Evolutionary conservation across 2,888 invertebrate genomes (phyloP).

Genomic region (Heliothis peltigera): DNA sequence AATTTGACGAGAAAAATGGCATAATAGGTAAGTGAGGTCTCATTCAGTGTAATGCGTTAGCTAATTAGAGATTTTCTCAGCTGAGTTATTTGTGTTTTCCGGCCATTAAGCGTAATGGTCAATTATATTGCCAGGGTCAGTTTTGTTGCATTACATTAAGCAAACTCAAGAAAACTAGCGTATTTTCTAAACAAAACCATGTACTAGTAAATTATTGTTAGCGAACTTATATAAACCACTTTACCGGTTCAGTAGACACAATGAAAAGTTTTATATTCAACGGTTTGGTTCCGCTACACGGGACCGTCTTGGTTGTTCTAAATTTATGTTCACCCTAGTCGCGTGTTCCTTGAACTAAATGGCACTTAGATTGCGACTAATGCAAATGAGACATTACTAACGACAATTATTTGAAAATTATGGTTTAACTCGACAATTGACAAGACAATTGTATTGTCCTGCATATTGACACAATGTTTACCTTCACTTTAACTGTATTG

Average conservation of each 20-base stretch:
- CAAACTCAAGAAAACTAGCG: constrained; percentile 9
- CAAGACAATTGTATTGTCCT: neutral
- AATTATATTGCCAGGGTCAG: constrained; percentile 3
- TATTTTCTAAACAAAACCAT: constrained; percentile 2
- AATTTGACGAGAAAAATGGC: constrained; percentile 12
- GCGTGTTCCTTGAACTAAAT: constrained; percentile 42
- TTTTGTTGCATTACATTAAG: constrained; percentile 7
- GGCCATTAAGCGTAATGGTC: constrained; percentile 14
- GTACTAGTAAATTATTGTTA: constrained; percentile 12
- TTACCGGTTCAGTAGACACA: constrained; percentile 44
- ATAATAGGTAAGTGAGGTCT: constrained; percentile 14
- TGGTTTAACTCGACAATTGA: constrained; percentile 11
- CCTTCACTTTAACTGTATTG: neutral
- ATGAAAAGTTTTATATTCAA: constrained; percentile 38
- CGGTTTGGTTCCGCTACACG: constrained; percentile 27
- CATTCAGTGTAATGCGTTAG: constrained; percentile 14
- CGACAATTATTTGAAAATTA: constrained; percentile 27
- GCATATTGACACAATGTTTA: neutral
- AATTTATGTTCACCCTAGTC: constrained; percentile 19
- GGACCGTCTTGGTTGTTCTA: constrained; percentile 18
- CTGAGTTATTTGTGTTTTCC: constrained; percentile 28
- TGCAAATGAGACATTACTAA: constrained; percentile 39
- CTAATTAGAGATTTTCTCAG: constrained; percentile 12
- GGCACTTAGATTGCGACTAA: constrained; percentile 27
- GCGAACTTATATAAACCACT: constrained; percentile 24